Conservation (phyloP, 2,797 vertebrate species). For the Eupleurogrammus muticus region DNA sequence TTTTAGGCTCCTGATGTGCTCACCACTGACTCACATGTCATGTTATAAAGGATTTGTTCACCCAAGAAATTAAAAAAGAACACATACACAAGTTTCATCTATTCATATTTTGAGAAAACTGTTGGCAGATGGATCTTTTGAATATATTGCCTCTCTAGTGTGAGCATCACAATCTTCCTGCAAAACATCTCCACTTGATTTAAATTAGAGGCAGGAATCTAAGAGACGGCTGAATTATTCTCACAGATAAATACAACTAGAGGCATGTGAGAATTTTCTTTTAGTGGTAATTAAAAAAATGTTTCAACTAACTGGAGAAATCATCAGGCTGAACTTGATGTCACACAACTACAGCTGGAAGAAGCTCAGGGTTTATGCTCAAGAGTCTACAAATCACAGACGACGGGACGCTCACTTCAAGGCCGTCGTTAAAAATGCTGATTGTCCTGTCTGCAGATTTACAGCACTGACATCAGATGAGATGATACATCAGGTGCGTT, state of each 20-base stretch:
- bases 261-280: background rate
- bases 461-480: conserved; percentile 23
- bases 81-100: background rate
- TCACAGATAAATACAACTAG: too few species aligned
- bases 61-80: background rate
- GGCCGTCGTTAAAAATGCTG: background rate
- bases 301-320: too few species aligned
- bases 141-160: background rate
- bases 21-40: background rate
- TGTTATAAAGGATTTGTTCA: background rate
- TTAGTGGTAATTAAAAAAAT: too few species aligned
- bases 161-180: background rate
- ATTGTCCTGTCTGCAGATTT: conserved; percentile 30
- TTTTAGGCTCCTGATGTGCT: background rate
- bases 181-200: background rate
- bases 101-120: background rate
- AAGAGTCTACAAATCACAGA: background rate
- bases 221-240: too few species aligned
- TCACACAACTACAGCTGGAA: conserved; percentile 6
- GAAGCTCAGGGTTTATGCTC: conserved; percentile 12
- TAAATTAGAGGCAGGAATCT: background rate
- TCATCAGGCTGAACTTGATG: background rate
- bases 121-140: background rate
- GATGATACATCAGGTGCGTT: background rate
- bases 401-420: background rate